Percentiles rank a stretch among this genome's conserved stretches.
These are phyloP conservation scores for Amiota communis DNA, from an alignment of 2,888 invertebrate genomes.

Conservation along the genomic window DNA sequence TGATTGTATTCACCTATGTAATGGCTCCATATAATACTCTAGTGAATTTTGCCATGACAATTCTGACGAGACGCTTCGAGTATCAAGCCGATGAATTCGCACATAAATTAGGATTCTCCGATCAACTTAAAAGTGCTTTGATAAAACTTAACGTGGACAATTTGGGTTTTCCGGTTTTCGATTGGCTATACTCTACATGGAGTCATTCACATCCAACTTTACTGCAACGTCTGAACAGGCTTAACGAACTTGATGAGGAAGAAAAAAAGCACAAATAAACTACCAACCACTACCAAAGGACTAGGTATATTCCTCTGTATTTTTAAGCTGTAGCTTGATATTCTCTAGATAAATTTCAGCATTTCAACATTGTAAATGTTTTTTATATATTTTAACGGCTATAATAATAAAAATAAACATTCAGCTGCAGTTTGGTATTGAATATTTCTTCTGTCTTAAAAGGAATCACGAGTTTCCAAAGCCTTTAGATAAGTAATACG, in stretches of 20 bases:
- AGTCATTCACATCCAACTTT: constrained; percentile 98
- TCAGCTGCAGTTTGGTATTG: background rate
- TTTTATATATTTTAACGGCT: background rate
- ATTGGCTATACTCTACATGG: constrained; percentile 93
- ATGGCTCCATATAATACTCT: constrained; percentile 94
- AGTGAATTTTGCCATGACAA: constrained; percentile 87
- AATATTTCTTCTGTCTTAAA: background rate
- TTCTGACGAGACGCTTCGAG: constrained; percentile 90
- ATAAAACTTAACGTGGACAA: constrained; percentile 96
- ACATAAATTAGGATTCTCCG: constrained; percentile 83
- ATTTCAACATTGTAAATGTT: background rate
- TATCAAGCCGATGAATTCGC: constrained; percentile 98
- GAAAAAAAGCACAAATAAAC: constrained; percentile 45
- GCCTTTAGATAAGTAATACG: background rate
- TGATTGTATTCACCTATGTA: constrained; percentile 91
- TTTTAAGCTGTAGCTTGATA: background rate
- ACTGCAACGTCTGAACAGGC: constrained; percentile 84
- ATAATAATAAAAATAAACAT: background rate
- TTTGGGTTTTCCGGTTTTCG: constrained; percentile 94
- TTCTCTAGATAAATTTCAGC: constrained; percentile 6
- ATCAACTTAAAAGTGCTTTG: constrained; percentile 85
- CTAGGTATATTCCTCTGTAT: background rate
- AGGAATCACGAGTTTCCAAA: background rate
- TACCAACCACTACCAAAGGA: constrained; percentile 11
- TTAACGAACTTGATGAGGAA: constrained; percentile 56